phyloP scores from a whole-genome alignment of 2,888 invertebrate species.

The Brachylomia viminalis region DNA sequence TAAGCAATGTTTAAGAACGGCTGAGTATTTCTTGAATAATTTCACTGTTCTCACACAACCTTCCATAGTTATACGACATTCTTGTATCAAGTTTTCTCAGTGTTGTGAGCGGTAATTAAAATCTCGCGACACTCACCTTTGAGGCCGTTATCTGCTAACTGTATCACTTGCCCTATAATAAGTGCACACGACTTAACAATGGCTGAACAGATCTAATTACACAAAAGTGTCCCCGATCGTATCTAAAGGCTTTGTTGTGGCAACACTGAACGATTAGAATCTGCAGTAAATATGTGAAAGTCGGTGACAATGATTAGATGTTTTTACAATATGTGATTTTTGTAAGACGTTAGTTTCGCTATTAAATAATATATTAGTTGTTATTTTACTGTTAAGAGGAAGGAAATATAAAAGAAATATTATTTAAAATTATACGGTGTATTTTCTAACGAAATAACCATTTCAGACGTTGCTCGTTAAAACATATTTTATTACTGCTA shows the following conservation, averaged over 20 bases:
- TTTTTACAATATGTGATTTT: constrained; percentile 33
- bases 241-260: constrained; percentile 65
- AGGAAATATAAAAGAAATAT: background rate
- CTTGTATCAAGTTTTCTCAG: constrained; percentile 43
- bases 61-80: constrained; percentile 12
- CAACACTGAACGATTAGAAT: constrained; percentile 57
- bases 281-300: constrained; percentile 65
- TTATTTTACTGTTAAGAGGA: background rate
- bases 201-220: constrained; percentile 63
- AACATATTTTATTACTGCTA: constrained; percentile 25
- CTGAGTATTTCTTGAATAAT: constrained; percentile 20
- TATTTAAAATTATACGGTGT: background rate
- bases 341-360: constrained; percentile 16
- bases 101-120: constrained; percentile 56
- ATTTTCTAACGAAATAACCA: constrained; percentile 21
- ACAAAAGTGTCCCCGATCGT: constrained; percentile 67
- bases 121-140: constrained; percentile 57
- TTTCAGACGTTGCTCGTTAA: constrained; percentile 23
- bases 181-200: constrained; percentile 61
- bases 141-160: constrained; percentile 51
- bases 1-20: constrained; percentile 16
- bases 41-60: constrained; percentile 36
- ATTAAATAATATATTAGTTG: constrained; percentile 10
- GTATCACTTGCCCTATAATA: constrained; percentile 53
- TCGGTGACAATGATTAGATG: constrained; percentile 46